phyloP scores from a whole-genome alignment of 1,140 invertebrate species.

The Chrysomallon squamiferum region DNA sequence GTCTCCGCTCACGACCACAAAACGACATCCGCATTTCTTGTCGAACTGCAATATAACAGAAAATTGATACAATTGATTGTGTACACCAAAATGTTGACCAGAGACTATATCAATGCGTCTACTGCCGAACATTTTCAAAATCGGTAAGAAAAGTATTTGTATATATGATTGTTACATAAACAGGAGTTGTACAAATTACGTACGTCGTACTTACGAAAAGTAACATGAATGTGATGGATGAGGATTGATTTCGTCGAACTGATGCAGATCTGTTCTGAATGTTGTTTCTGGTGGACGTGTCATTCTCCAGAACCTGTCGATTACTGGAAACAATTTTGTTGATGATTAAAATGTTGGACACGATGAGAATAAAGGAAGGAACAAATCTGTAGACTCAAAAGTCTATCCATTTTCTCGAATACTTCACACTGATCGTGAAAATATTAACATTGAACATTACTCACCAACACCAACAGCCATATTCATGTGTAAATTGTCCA shows the following conservation, averaged over 20 bases:
- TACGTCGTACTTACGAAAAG: constrained; percentile 38
- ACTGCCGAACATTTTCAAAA: too few relatives aligned
- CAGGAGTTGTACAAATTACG: constrained; percentile 34
- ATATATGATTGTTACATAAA: constrained; percentile 33
- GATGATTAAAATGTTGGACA: constrained; percentile 40
- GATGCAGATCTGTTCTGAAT: too few relatives aligned
- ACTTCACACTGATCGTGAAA: background rate
- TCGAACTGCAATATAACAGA: background rate
- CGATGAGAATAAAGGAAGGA: constrained; percentile 45
- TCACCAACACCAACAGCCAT: constrained; percentile 39
- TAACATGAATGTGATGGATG: constrained; percentile 40
- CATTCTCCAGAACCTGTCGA: constrained; percentile 9
- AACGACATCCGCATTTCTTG: background rate
- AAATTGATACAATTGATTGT: background rate
- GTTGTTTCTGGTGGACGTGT: background rate
- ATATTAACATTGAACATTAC: background rate
- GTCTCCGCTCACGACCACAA: background rate
- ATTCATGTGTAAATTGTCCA: constrained; percentile 18
- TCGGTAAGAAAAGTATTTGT: constrained; percentile 21
- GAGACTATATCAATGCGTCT: background rate
- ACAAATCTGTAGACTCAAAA: constrained; percentile 41
- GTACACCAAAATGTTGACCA: background rate
- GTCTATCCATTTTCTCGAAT: constrained; percentile 48
- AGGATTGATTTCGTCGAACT: background rate
- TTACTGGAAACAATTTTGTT: constrained; percentile 11